These are phyloP conservation scores for Tenthredo livida DNA, from an alignment of 2,888 invertebrate species.

Conservation along the genomic window DNA sequence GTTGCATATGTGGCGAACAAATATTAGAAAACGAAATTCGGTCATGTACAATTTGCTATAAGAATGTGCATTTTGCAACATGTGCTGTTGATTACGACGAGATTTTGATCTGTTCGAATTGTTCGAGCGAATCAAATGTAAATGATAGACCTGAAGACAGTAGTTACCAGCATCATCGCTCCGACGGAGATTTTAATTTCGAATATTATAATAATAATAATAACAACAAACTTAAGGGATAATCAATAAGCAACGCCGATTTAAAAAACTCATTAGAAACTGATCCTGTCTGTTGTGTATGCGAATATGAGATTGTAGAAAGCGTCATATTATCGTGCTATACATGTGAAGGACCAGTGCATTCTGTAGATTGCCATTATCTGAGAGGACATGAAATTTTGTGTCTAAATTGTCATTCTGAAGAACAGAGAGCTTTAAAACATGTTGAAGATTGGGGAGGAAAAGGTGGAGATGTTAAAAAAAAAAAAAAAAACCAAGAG, in stretches of 20 bases:
- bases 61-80: neutral
- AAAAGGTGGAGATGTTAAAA: neutral
- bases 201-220: neutral
- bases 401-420: constrained; percentile 12
- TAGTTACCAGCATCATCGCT: neutral
- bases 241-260: constrained; percentile 6
- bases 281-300: constrained; percentile 15
- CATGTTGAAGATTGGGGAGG: constrained; percentile 25
- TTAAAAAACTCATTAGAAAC: neutral
- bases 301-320: constrained; percentile 21
- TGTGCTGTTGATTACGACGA: constrained; percentile 12
- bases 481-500: constrained; percentile 16
- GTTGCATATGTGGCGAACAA: neutral
- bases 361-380: constrained; percentile 8
- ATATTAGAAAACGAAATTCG: constrained; percentile 19
- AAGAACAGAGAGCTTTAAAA: neutral
- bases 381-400: constrained; percentile 27
- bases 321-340: neutral
- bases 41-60: neutral
- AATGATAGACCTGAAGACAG: neutral
- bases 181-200: neutral
- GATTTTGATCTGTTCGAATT: neutral
- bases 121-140: neutral
- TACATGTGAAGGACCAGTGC: neutral
- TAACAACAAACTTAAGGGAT: neutral